Evolutionary conservation across 2,888 invertebrate genomes (phyloP), one percentile per base, ranked within the genome.

Genomic region (Chironomus tentans): DNA sequence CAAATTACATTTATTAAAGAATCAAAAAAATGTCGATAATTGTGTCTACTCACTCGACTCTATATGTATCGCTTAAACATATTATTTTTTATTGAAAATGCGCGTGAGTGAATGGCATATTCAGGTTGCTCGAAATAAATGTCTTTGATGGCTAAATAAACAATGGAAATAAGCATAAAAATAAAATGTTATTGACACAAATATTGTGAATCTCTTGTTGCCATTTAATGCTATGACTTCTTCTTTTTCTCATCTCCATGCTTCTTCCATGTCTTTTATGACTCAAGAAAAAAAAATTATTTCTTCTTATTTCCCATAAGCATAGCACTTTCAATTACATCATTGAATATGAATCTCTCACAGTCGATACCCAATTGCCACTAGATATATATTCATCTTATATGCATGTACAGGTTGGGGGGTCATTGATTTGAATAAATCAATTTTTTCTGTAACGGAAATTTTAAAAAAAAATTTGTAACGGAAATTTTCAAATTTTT

Each of bases 111-210:
- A 73, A 62, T 62, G 62, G 61, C 61, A 62, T 62, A 62, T 73
- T 22, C 24, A 15, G n/a, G 38, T 24, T 69, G 38, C 22, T 69
- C 13, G n/a, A 69, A 65, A 38, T 68, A 38, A 68, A 38, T 62
- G 72, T 38, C 38, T 68, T 46, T 70, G 70, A 70, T 70, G 48
- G 70, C 12, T 70, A 70, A 70, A 70, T 70, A 70, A 70, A 70
- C 72, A 73, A 73, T 73, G 72, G 61, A 38, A 38, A 65, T 65
- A 24, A 65, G 65, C 65, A 65, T 65, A 62, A 50, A 21, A 62
- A 73, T 62, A 73, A 73, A 73, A 73, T 73, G 72, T 73, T 73
- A 73, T 73, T 73, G 72, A 73, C 72, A 73, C 72, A 73, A 73
- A 73, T 73, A 73, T 73, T 62, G 65, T 24, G 21, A 24, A 65